Percentiles rank a stretch among this genome's conserved stretches.
phyloP scores from a whole-genome alignment of 2,888 invertebrate genomes.

The Gortyna flavago region DNA sequence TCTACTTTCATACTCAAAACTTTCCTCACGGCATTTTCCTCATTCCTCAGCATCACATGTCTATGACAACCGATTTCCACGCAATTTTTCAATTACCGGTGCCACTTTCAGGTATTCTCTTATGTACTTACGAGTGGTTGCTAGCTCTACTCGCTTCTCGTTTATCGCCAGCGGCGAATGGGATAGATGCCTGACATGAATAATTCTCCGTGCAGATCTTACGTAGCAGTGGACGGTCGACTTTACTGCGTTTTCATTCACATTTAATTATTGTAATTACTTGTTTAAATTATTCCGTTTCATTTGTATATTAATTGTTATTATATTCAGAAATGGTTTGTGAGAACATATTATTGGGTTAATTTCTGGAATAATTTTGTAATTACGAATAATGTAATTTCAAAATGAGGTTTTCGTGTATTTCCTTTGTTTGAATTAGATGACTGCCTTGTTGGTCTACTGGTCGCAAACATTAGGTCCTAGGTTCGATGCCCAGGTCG shows the following conservation, averaged over 20 bases:
- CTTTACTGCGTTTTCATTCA: slow-evolving; percentile 10
- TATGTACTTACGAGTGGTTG: too few species aligned
- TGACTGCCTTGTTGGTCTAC: background rate
- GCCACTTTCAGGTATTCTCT: background rate
- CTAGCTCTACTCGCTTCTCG: background rate
- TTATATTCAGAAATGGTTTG: background rate
- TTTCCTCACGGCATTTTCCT: too few species aligned
- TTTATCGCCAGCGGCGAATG: background rate
- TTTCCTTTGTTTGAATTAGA: background rate
- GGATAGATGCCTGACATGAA: background rate
- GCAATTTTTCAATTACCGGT: background rate
- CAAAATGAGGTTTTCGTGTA: background rate
- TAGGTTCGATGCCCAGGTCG: too few species aligned
- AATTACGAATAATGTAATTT: background rate
- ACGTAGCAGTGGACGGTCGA: background rate
- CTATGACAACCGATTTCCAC: too few species aligned
- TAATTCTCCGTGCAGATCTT: background rate
- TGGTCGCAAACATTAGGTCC: background rate
- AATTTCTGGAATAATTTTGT: background rate
- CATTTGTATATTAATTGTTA: slow-evolving; percentile 1
- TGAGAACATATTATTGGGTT: background rate
- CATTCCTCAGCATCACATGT: too few species aligned
- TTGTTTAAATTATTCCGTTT: slow-evolving; percentile 8
- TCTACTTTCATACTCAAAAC: background rate
- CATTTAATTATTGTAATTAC: slow-evolving; percentile 6